phyloP scores from a whole-genome alignment of 1,140 invertebrate genomes.

The Ptiloglossa arizonensis region DNA sequence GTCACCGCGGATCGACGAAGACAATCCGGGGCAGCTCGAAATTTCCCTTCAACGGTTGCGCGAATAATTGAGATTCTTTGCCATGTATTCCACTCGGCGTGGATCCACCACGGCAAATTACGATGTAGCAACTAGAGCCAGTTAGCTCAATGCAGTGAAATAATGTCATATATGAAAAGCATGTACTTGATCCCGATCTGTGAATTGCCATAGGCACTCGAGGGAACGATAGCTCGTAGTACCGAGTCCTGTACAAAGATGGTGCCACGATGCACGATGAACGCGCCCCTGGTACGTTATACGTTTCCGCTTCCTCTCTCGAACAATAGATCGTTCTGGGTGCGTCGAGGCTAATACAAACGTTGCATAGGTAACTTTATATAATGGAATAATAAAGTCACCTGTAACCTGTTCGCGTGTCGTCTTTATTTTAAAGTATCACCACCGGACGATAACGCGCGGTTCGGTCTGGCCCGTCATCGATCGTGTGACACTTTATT shows the following conservation, averaged over 20 bases:
- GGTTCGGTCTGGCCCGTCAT: neutral
- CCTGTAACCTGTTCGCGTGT: neutral
- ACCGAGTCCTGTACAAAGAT: conserved; percentile 46
- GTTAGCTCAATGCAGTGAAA: conserved; percentile 39
- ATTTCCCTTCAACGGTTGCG: neutral
- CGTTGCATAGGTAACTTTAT: neutral
- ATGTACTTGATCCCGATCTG: conserved; percentile 32
- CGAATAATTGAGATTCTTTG: conserved; percentile 19
- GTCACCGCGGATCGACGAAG: too few species aligned
- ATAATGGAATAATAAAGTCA: neutral
- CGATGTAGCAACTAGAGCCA: conserved; percentile 31
- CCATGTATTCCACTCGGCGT: neutral
- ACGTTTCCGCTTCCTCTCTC: neutral
- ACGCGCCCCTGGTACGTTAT: neutral
- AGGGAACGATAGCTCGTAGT: conserved; percentile 28
- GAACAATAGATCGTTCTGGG: conserved; percentile 8
- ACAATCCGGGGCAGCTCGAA: neutral
- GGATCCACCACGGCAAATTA: conserved; percentile 28
- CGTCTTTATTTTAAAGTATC: neutral
- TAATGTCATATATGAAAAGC: conserved; percentile 41
- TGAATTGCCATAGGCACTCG: conserved; percentile 23
- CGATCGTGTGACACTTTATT: neutral
- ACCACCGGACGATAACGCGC: neutral
- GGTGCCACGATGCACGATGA: conserved; percentile 54
- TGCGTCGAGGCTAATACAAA: neutral